phyloP scores from a whole-genome alignment of 2,113 vertebrate species.

The Pipa parva region DNA sequence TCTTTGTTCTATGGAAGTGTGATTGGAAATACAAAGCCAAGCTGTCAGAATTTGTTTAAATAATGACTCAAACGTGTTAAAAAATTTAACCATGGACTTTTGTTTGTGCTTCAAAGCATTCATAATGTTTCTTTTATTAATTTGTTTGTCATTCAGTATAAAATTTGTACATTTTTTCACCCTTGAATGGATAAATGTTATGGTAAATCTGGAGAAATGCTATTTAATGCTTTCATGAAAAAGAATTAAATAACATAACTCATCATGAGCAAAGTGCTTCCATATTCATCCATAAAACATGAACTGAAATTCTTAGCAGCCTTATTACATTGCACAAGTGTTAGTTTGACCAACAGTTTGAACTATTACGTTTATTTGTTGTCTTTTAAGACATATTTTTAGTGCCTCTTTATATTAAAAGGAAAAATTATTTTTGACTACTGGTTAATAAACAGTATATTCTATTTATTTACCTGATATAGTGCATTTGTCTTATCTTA shows the following conservation, averaged over 20 bases:
- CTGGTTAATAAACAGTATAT: no score
- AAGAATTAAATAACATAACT: conserved; percentile 27
- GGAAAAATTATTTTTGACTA: no score
- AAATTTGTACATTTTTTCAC: conserved; percentile 34
- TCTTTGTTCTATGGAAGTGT: conserved; percentile 57
- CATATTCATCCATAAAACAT: conserved; percentile 33
- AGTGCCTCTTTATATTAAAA: no score
- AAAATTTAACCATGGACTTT: conserved; percentile 61
- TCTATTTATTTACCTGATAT: no score
- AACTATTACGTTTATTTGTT: no score
- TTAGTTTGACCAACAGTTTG: conserved; percentile 32
- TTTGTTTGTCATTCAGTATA: conserved; percentile 48
- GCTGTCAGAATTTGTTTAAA: conserved; percentile 62
- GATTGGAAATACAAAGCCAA: conserved; percentile 55
- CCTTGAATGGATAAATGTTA: conserved; percentile 37
- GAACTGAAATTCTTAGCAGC: conserved; percentile 19
- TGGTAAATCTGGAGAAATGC: conserved; percentile 32
- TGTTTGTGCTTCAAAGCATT: conserved; percentile 59
- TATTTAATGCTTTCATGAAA: conserved; percentile 26
- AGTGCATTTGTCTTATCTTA: no score
- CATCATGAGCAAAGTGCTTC: conserved; percentile 33
- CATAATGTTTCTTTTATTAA: conserved; percentile 50
- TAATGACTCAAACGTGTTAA: conserved; percentile 62
- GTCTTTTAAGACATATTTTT: no score
- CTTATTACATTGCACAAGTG: conserved; percentile 35